Conservation (phyloP, 2,888 invertebrate genomes). For the Eupithecia inturbata region DNA sequence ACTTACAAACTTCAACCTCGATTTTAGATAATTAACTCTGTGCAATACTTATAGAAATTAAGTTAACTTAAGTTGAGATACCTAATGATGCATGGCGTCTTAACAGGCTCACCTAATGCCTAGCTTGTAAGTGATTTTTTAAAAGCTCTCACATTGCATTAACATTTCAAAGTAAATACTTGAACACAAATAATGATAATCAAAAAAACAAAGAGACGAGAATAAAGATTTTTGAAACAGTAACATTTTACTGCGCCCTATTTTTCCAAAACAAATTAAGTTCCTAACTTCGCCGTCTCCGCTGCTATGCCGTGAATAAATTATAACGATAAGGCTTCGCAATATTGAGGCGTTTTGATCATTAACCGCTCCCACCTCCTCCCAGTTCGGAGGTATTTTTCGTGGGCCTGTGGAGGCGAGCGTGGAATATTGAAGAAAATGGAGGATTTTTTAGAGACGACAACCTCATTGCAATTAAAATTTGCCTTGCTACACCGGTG, state of each 20-base stretch:
- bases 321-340: conserved; percentile 80
- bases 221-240: conserved; percentile 18
- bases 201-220: conserved; percentile 5
- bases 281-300: conserved; percentile 42
- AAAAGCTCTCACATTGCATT: too few species aligned
- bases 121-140: too few species aligned
- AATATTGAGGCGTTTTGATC: conserved; percentile 81
- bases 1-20: too few species aligned
- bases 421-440: neutral
- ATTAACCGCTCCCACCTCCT: conserved; percentile 62
- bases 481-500: neutral
- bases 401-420: conserved; percentile 46
- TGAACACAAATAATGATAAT: too few species aligned
- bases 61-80: too few species aligned
- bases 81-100: too few species aligned
- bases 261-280: conserved; percentile 46
- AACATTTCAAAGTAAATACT: too few species aligned
- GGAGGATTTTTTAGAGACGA: neutral
- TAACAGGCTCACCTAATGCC: too few species aligned
- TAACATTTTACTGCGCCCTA: conserved; percentile 24
- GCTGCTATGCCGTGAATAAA: conserved; percentile 77
- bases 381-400: conserved; percentile 68
- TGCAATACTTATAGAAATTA: too few species aligned
- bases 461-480: neutral
- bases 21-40: too few species aligned